Base-by-base conservation (phyloP, 1,140 invertebrate species). In the Drosophila truncata region DNA sequence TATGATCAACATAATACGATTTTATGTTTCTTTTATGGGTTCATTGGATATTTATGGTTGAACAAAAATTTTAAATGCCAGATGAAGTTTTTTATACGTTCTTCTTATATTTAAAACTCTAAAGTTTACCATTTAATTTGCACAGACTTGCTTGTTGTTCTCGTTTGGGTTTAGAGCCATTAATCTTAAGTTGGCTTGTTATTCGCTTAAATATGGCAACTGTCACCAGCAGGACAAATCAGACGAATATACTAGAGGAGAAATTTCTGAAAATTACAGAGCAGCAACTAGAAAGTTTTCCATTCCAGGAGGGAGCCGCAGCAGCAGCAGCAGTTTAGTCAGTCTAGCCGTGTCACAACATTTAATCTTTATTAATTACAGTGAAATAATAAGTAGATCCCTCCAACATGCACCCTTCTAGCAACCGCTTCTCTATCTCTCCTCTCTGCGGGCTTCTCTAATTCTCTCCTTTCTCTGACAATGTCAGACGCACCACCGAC, bases 281-380 rank as follows among this genome's bases (percentile, higher is more conserved):
- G 84, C 80, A 67, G 52, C 29, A 27, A 65, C 70, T 66, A 66
- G 54, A 75, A 31, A 59, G 47, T 27, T 33, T 27, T 14, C 41
- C 37, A 44, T n/a, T 33, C 11, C 14, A 16, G 18, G 16, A 50
- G 65, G 35, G 44, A 27, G 37, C 4, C 16, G 57, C 49, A 33
- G 16, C 41, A 44, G 10, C 39, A 25, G 29, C 14, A 18, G 58
- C 33, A 55, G 52, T 29, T 29, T 35, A 42, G 67, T 73, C 70
- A 41, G 70, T 82, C 73, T 64, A 79, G 80, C 70, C 81, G 78
- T 88, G 81, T 88, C 84, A 88, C 85, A 88, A 42, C 85, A 81
- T 83, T 88, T 88, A 88, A 88, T 88, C 84, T 88, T 88, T 88
- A 88, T 88, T 88, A 88, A 88, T 88, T 88, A 90, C 84, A 90